phyloP scores from a whole-genome alignment of 2,797 vertebrate genomes.

The Vireo griseus region DNA sequence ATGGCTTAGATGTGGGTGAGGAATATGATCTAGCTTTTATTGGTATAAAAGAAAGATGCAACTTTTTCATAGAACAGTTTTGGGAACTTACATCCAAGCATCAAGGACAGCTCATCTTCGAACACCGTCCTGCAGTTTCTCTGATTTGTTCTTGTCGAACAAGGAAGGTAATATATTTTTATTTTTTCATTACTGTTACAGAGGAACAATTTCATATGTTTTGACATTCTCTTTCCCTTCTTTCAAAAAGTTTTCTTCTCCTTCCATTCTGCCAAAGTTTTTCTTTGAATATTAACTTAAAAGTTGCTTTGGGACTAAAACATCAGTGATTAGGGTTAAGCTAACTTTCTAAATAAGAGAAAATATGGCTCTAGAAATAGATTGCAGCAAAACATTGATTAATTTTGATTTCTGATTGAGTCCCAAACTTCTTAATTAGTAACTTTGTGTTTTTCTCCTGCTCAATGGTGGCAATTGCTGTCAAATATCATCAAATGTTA shows the following conservation, averaged over 20 bases:
- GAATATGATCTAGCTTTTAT: slow-evolving; percentile 20
- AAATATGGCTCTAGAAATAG: neutral
- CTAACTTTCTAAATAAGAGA: neutral
- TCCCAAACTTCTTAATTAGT: neutral
- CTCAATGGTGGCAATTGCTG: neutral
- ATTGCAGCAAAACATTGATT: neutral
- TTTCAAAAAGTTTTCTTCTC: neutral
- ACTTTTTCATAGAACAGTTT: slow-evolving; percentile 28
- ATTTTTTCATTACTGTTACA: neutral
- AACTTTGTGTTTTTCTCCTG: neutral
- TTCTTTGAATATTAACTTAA: neutral
- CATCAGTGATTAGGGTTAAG: neutral
- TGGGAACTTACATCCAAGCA: neutral
- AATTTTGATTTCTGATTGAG: neutral
- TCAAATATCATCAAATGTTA: neutral
- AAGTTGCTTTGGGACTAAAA: neutral
- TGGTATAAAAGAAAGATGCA: slow-evolving; percentile 71
- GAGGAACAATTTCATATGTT: neutral
- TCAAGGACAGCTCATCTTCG: neutral
- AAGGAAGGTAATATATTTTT: slow-evolving; percentile 65
- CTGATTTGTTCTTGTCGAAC: slow-evolving; percentile 13
- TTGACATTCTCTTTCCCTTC: neutral
- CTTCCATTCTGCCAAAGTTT: neutral
- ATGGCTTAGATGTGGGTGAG: slow-evolving; percentile 68
- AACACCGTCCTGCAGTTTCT: slow-evolving; percentile 35